Evolutionary conservation across 2,113 vertebrate species (phyloP), one percentile per base, ranked within the genome.

Genomic region (Cyprinodon variegatus): DNA sequence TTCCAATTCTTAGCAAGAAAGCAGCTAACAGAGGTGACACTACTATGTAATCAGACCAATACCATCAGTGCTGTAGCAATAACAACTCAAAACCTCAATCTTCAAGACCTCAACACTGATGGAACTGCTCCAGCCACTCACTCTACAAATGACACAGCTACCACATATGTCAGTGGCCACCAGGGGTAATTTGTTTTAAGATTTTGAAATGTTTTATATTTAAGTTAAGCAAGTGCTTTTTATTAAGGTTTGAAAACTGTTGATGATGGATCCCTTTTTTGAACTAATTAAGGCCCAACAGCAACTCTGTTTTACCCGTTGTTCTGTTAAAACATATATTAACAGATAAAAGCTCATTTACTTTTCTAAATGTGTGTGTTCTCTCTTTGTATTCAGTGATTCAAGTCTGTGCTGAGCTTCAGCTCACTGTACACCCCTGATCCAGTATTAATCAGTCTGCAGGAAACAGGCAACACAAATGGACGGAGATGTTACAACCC

Each of bases 1-100:
- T 3, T 68, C 39, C 10, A 38, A 37, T 59, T 80, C 29, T 64
- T 57, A 93, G 90, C 70, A 48, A 83, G 87, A 74, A 78, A 87
- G 10, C 77, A 85, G 13, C 71, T 92, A 4, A 89, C 86, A 72
- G 94, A 91, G 81, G 82, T 83, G 70, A 91, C 87, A 12, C 70
- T 91, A 65, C 82, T 90, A 72, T 90, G 83, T 70, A 79, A 75
- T 45, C 92, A 91, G 77, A 64, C 70, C 68, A 78, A 87, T 40
- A 4, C 15, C 61, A 67, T 79, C 68, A 91, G 90, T 76, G 84
- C 76, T 70, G 83, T 70, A n/a, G 89, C 77, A 46, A 75, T 76
- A 65, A 61, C 74, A 46, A 84, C 87, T 74, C 81, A 89, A 67
- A 90, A 71, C 22, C 29, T 93, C 61, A 81, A 85, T 77, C 87